Evolutionary conservation across 2,797 vertebrate species (phyloP), one percentile per base, ranked within the genome.

Genomic region (Melanotaenia pygmaea): DNA sequence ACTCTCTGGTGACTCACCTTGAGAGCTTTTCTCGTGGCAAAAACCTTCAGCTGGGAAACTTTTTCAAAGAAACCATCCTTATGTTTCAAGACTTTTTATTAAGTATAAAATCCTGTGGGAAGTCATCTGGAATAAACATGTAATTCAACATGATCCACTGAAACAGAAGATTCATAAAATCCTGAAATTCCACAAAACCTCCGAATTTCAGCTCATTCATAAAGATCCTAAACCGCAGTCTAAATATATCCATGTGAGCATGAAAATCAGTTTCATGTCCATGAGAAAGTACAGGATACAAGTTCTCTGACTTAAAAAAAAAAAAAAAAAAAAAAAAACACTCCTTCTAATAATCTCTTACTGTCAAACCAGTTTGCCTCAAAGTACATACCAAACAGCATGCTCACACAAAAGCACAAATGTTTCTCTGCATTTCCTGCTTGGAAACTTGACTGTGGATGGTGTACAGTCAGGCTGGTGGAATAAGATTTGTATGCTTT

Each of bases 331-430:
- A 9, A 35, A 35, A 35, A 38, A 12, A 38, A 24, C n/a, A 3
- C n/a, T 76, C 57, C 37, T 66, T 38, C 47, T 34, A 18, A 22
- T 47, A 26, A 1, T 0, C 24, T 32, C 22, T 45, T 38, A 38
- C n/a, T 3, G 61, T 30, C 53, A 38, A 72, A 70, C 72, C 53
- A 3, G 72, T 67, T 74, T 18, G 20, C 16, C 7, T 45, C 24
- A 43, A 28, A 43, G 7, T 4, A 67, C 28, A 67, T 67, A 53
- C n/a, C 18, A 35, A 22, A 56, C 24, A 50, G 26, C 5, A 18
- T 4, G n/a, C 40, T 22, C 18, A 0, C 12, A 13, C 37, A 50
- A 22, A 40, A 37, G 58, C 38, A 20, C 35, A 34, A 16, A 51
- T 16, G 50, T 51, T 35, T 26, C 2, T 45, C 3, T 26, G 24